Evolutionary conservation across 2,888 invertebrate species (phyloP).

Genomic region (Apodemia mormo): DNA sequence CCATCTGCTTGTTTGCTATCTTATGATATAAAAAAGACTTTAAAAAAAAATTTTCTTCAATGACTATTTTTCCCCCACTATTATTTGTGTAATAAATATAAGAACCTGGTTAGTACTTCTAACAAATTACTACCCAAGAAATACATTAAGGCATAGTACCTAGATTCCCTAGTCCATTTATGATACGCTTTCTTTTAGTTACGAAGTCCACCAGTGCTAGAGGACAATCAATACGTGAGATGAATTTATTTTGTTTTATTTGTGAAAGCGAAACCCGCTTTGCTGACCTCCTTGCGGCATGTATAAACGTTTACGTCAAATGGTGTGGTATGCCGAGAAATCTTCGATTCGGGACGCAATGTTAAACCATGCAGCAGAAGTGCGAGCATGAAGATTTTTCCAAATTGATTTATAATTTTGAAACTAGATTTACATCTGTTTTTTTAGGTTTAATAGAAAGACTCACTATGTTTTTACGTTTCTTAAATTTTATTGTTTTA

Average conservation of each 20-base stretch:
- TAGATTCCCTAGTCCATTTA: conserved; percentile 53
- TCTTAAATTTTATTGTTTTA: no score
- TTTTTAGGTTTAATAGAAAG: not conserved
- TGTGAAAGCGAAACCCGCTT: conserved; percentile 79
- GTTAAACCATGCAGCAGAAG: not conserved
- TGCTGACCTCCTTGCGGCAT: conserved; percentile 73
- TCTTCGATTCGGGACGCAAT: conserved; percentile 66
- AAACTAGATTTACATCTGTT: not conserved
- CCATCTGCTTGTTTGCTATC: no score
- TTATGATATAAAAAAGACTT: no score
- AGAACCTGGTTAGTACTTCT: not conserved
- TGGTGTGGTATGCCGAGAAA: conserved; percentile 63
- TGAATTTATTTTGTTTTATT: conserved; percentile 81
- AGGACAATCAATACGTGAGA: conserved; percentile 81
- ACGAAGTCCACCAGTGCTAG: conserved; percentile 70
- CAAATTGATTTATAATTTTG: no score
- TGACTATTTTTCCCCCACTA: no score
- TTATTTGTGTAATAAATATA: not conserved
- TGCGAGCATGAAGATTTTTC: not conserved
- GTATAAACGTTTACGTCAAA: conserved; percentile 72
- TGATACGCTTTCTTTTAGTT: conserved; percentile 79
- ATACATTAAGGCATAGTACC: not conserved
- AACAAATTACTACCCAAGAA: not conserved
- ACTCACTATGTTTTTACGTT: not conserved
- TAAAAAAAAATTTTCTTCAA: no score